These are phyloP conservation scores for Beaufortia kweichowensis DNA, from an alignment of 2,113 vertebrate genomes.

Conservation along the genomic window DNA sequence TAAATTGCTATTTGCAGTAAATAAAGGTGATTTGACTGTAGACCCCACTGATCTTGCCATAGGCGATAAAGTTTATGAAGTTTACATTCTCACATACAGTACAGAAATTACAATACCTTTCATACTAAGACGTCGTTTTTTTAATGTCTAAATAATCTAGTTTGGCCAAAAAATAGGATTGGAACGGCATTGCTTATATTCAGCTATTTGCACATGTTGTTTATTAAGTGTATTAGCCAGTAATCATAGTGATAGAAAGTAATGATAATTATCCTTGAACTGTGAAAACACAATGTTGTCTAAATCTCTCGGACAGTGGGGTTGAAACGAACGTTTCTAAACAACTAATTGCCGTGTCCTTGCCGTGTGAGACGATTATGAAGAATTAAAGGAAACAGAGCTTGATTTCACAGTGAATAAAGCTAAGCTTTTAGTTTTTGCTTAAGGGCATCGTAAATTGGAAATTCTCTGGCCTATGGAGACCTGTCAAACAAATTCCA, in stretches of 20 bases:
- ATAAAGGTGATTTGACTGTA: too few species aligned
- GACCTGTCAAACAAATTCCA: constrained; percentile 73
- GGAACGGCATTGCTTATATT: not conserved
- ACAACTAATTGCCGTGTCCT: constrained; percentile 72
- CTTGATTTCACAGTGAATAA: constrained; percentile 61
- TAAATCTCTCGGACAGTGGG: not conserved
- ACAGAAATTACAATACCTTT: too few species aligned
- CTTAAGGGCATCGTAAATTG: constrained; percentile 71
- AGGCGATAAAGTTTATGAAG: too few species aligned
- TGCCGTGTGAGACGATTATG: constrained; percentile 67
- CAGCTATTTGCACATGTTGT: not conserved
- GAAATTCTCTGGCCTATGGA: constrained; percentile 69
- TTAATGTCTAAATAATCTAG: too few species aligned
- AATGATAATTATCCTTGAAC: too few species aligned
- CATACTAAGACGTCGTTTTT: too few species aligned
- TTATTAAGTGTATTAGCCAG: not conserved
- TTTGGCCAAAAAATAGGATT: not conserved
- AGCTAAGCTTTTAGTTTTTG: constrained; percentile 65
- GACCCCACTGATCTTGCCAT: too few species aligned
- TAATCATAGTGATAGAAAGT: too few species aligned
- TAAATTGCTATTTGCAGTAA: too few species aligned
- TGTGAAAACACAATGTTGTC: too few species aligned
- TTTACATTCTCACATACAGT: too few species aligned
- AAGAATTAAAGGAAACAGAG: constrained; percentile 51
- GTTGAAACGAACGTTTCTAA: constrained; percentile 62